Conservation (phyloP, 1,140 invertebrate genomes). For the Brachionus koreanus region DNA sequence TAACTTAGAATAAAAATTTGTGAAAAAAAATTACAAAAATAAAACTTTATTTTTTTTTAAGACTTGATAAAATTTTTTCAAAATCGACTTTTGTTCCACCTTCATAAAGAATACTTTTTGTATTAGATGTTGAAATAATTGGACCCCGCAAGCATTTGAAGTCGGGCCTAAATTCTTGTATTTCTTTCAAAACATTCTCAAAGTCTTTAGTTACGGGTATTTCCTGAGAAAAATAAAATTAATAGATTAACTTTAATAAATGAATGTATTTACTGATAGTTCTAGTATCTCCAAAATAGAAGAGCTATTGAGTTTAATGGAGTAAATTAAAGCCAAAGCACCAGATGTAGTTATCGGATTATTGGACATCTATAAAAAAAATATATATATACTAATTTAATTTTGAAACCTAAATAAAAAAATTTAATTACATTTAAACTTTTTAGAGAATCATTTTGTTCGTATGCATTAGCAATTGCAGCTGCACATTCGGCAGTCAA, state of each 20-base stretch:
- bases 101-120: constrained; percentile 40
- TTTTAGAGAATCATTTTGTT: constrained; percentile 53
- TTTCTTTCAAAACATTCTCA: constrained; percentile 36
- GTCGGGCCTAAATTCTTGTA: constrained; percentile 3
- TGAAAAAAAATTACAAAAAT: neutral
- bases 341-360: constrained; percentile 57
- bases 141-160: constrained; percentile 29
- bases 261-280: constrained; percentile 50
- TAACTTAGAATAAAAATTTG: no score
- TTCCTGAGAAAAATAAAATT: constrained; percentile 8
- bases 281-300: constrained; percentile 52
- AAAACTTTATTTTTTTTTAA: constrained; percentile 18
- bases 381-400: no score
- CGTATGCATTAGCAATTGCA: constrained; percentile 53
- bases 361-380: constrained; percentile 53
- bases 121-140: constrained; percentile 44
- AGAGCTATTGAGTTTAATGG: constrained; percentile 52
- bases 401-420: no score
- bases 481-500: constrained; percentile 50
- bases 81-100: constrained; percentile 42
- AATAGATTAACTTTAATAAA: neutral
- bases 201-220: constrained; percentile 44
- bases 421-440: constrained; percentile 51
- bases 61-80: constrained; percentile 22
- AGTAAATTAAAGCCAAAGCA: constrained; percentile 52